phyloP scores from a whole-genome alignment of 2,888 invertebrate species.

The Neoascia interrupta region DNA sequence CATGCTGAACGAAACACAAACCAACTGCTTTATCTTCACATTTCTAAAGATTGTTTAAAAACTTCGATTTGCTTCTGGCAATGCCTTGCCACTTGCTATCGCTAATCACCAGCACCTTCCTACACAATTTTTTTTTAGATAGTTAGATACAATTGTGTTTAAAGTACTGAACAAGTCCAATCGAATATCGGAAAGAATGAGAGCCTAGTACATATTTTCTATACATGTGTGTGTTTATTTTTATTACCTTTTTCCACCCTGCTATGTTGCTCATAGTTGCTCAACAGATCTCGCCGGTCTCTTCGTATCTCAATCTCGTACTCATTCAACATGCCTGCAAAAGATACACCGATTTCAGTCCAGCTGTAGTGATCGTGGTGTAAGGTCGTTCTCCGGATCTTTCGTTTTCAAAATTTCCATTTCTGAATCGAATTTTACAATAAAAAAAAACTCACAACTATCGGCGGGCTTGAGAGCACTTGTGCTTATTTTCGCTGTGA shows the following conservation, averaged over 20 bases:
- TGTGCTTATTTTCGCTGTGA: slow-evolving; percentile 11
- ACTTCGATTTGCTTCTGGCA: slow-evolving; percentile 23
- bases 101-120: slow-evolving; percentile 24
- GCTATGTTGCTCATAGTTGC: slow-evolving; percentile 12
- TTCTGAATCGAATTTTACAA: slow-evolving; percentile 28
- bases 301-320: slow-evolving; percentile 29
- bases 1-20: too few relatives aligned
- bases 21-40: too few relatives aligned
- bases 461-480: slow-evolving; percentile 49
- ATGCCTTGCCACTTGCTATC: slow-evolving; percentile 11
- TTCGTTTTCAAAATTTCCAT: slow-evolving; percentile 3
- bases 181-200: background rate
- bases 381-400: slow-evolving; percentile 45
- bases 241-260: slow-evolving; percentile 15
- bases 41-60: too few relatives aligned
- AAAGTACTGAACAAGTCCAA: slow-evolving; percentile 11
- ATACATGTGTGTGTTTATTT: too few relatives aligned
- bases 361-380: slow-evolving; percentile 58
- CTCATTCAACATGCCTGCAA: slow-evolving; percentile 26
- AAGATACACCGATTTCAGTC: slow-evolving; percentile 53
- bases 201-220: slow-evolving; percentile 6
- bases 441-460: slow-evolving; percentile 7
- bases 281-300: slow-evolving; percentile 26
- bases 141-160: slow-evolving; percentile 49
- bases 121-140: slow-evolving; percentile 29